Conservation (phyloP, 2,888 invertebrate species). For the Ceramica pisi region DNA sequence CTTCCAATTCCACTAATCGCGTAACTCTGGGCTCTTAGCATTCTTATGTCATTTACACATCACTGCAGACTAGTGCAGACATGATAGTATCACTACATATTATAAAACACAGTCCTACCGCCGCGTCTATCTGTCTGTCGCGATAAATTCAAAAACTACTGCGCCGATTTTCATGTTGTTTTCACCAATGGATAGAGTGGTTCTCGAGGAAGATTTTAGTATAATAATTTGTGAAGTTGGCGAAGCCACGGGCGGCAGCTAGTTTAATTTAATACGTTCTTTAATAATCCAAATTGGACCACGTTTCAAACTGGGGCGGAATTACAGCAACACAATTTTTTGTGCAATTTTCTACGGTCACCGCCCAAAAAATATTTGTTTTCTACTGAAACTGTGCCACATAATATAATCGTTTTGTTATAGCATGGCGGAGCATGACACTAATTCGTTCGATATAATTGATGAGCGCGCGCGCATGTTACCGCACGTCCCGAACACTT, state of each 20-base stretch:
- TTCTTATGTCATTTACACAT: not conserved
- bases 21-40: not conserved
- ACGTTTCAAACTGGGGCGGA: not conserved
- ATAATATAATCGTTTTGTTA: slow-evolving; percentile 31
- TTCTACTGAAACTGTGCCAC: slow-evolving; percentile 23
- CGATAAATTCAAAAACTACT: too few relatives aligned
- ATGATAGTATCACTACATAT: too few relatives aligned
- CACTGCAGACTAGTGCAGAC: too few relatives aligned
- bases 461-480: slow-evolving; percentile 65
- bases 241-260: too few relatives aligned
- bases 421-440: slow-evolving; percentile 47
- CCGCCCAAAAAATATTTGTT: slow-evolving; percentile 7
- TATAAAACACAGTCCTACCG: too few relatives aligned
- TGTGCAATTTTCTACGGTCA: slow-evolving; percentile 9
- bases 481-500: slow-evolving; percentile 64
- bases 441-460: slow-evolving; percentile 65
- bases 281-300: too few relatives aligned
- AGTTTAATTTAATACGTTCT: too few relatives aligned
- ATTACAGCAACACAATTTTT: not conserved
- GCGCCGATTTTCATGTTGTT: too few relatives aligned
- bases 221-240: too few relatives aligned
- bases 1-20: not conserved
- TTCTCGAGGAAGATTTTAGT: too few relatives aligned
- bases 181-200: too few relatives aligned
- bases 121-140: too few relatives aligned